A percentile compares a stretch with the other conserved stretches of the same genome.
phyloP scores from a whole-genome alignment of 2,888 invertebrate genomes.

The Lamellibrachia columna region DNA sequence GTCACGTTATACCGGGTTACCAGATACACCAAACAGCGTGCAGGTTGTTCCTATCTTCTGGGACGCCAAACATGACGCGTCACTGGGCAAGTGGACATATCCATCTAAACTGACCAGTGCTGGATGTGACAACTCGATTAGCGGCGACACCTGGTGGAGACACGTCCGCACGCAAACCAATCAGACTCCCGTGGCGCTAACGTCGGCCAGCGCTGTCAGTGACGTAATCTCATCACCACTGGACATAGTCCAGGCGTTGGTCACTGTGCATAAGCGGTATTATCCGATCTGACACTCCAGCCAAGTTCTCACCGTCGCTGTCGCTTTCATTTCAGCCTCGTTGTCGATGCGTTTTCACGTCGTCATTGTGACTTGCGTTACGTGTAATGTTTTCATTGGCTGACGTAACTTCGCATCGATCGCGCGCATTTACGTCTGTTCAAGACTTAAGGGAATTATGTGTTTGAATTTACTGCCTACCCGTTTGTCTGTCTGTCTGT shows the following conservation, averaged over 20 bases:
- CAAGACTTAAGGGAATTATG: background rate
- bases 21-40: background rate
- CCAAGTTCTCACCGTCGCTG: background rate
- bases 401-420: background rate
- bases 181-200: background rate
- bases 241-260: background rate
- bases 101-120: background rate
- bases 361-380: background rate
- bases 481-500: background rate
- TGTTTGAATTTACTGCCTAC: background rate
- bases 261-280: background rate
- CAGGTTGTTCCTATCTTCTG: background rate
- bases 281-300: background rate
- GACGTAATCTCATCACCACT: background rate
- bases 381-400: background rate
- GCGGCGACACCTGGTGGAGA: constrained; percentile 1
- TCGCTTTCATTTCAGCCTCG: background rate
- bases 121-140: background rate
- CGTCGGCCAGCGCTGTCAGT: background rate
- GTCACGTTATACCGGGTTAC: background rate
- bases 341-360: background rate
- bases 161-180: background rate
- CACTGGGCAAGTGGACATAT: background rate
- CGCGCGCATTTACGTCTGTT: background rate
- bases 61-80: background rate